Evolutionary conservation across 2,113 vertebrate genomes (phyloP), one percentile per base, ranked within the genome.

Genomic region (Syngnathus typhle): DNA sequence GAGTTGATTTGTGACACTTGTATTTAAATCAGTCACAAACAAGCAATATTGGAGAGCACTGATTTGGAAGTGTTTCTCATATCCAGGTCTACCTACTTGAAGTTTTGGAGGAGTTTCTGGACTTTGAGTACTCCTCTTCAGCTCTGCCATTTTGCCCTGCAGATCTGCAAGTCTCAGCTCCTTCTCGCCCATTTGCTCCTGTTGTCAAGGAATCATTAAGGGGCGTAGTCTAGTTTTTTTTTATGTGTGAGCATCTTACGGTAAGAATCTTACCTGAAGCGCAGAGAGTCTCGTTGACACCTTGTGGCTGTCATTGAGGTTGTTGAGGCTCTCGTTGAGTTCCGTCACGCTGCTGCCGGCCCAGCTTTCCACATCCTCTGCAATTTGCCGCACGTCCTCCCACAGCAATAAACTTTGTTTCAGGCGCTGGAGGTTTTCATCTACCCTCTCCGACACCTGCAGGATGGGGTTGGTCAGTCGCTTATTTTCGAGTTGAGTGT

Each of bases 331-430:
- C 79, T 95, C 93, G 7, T 90, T 91, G 47, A 98, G 83, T 61
- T 95, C 93, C n/a, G 91, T 90, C 46, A 93, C 78, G 16, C 89
- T 89, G 52, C 72, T 89, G 67, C 82, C 91, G 6, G 92, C 91
- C 97, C 97, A 99, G 21, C 78, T 89, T 43, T 99, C 94, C 0
- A 97, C 88, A 69, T 96, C 94, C 4, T 94, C 92, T 56, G 87
- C 92, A 67, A 91, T 90, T 73, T 83, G 84, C 43, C 92, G 88
- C 18, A 98, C 88, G 15, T 98, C 94, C 9, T 94, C 93, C 97
- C 97, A 99, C 2, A 95, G 75, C 4, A 88, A 85, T 27, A 93
- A 0, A 61, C 90, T 90, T 15, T 83, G 64, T 37, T 88, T 92
- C 60, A 99, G 90, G 27, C 69, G 88, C 5, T 96, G 92, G 0